Percentiles rank a stretch among this genome's conserved stretches.
These are phyloP conservation scores for Candidula unifasciata DNA, from an alignment of 2,888 invertebrate genomes.

Conservation along the genomic window DNA sequence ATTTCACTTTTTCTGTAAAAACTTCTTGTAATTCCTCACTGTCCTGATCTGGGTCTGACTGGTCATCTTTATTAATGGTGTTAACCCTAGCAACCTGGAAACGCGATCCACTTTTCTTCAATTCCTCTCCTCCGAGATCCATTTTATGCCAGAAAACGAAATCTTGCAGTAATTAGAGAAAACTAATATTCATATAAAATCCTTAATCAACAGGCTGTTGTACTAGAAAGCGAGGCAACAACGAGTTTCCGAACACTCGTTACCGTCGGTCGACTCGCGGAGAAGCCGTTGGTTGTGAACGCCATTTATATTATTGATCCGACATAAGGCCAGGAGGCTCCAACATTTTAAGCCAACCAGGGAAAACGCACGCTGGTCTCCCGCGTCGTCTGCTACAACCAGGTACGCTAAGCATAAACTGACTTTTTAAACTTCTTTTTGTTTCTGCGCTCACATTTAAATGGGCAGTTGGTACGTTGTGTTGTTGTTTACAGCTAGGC, in stretches of 20 bases:
- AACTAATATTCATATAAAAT: not conserved
- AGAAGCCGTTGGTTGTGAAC: slow-evolving; percentile 3
- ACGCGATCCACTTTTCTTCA: slow-evolving; percentile 62
- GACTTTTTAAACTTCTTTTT: too few species aligned
- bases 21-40: slow-evolving; percentile 3
- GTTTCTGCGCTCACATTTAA: too few species aligned
- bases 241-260: not conserved
- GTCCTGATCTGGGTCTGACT: not conserved
- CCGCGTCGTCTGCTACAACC: too few species aligned
- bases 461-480: too few species aligned
- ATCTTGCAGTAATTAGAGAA: not conserved
- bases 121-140: slow-evolving; percentile 53
- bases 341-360: slow-evolving; percentile 6
- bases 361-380: too few species aligned
- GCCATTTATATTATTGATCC: slow-evolving; percentile 37
- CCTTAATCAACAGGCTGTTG: not conserved
- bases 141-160: slow-evolving; percentile 12
- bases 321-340: slow-evolving; percentile 1
- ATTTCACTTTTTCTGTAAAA: not conserved
- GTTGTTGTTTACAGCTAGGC: too few species aligned
- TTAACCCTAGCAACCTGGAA: slow-evolving; percentile 72
- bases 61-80: slow-evolving; percentile 60
- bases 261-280: not conserved
- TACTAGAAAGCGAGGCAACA: too few species aligned
- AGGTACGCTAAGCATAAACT: too few species aligned